Percentiles rank a stretch among this genome's conserved stretches.
Conservation (phyloP, 2,113 vertebrate species). For the Mormoops blainvillei region DNA sequence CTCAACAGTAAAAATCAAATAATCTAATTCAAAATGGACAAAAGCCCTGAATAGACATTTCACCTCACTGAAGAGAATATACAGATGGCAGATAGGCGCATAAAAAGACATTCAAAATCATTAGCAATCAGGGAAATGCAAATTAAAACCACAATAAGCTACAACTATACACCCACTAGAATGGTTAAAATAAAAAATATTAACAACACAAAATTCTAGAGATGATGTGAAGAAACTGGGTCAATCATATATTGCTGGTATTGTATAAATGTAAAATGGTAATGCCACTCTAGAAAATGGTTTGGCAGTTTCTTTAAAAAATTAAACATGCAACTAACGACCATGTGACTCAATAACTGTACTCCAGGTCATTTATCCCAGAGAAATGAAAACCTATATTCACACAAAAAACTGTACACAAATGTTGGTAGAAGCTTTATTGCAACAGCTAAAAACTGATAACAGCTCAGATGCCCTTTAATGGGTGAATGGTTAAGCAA, state of each 20-base stretch:
- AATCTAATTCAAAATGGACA: neutral
- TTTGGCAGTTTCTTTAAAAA: neutral
- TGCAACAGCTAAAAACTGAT: neutral
- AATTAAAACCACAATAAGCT: neutral
- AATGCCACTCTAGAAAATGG: neutral
- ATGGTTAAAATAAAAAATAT: neutral
- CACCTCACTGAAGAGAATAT: neutral
- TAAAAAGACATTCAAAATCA: neutral
- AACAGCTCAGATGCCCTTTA: neutral
- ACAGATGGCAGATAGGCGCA: neutral
- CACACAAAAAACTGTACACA: neutral
- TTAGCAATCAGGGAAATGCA: neutral
- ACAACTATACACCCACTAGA: neutral
- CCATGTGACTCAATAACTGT: neutral
- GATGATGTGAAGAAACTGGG: neutral
- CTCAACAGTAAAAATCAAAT: neutral
- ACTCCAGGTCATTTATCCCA: neutral
- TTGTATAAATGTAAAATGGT: neutral
- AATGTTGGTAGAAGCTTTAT: neutral
- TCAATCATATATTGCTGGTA: neutral
- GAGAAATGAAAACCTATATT: neutral
- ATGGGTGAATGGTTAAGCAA: neutral
- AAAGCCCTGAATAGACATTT: neutral
- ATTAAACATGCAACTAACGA: neutral
- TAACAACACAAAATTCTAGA: neutral